Evolutionary conservation across 2,888 invertebrate genomes (phyloP), one percentile per base, ranked within the genome.

Genomic region (Nudaria mundana): DNA sequence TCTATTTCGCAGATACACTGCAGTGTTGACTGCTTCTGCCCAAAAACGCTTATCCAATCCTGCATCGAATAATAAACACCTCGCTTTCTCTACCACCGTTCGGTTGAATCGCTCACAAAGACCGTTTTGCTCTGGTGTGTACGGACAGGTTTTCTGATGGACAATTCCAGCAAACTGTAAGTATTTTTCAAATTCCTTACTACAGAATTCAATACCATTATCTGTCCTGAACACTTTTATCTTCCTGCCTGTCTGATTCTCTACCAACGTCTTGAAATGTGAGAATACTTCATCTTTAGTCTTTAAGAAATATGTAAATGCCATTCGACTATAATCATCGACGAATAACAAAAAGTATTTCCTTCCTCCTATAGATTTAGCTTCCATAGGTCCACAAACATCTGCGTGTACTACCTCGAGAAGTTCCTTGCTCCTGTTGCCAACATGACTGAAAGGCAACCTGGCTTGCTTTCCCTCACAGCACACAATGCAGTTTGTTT

Each of bases 21-120:
- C 51, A 3, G 47, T 51, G 24, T 36, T 37, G 5, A 24, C 22
- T n/a, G 50, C 50, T 12, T 51, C 48, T n/a, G 33, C 42, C 51
- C 51, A 48, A 22, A 45, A 45, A 11, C 30, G 8, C 30, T 46
- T 46, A 0, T 20, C 28, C 10, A 42, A 2, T 1, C 18, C n/a
- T n/a, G 37, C 37, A 34, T 50, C 45, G 26, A 30, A 40, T 3
- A 49, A 12, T 20, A 45, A 20, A 30, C 45, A 49, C 7, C 29
- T 37, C 1, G 40, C 45, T 20, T 42, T 41, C 2, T 49, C 42
- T 10, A 42, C 40, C 0, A 49, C 24, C 30, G 44, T 49, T 4
- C 42, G 32, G 24, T 48, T 41, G 5, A 41, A 33, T 25, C 44
- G 3, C 32, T 48, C 44, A n/a, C 24, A 36, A 15, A 45, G 30